Evolutionary conservation across 2,888 invertebrate genomes (phyloP).

Genomic region (Apoda limacodes): DNA sequence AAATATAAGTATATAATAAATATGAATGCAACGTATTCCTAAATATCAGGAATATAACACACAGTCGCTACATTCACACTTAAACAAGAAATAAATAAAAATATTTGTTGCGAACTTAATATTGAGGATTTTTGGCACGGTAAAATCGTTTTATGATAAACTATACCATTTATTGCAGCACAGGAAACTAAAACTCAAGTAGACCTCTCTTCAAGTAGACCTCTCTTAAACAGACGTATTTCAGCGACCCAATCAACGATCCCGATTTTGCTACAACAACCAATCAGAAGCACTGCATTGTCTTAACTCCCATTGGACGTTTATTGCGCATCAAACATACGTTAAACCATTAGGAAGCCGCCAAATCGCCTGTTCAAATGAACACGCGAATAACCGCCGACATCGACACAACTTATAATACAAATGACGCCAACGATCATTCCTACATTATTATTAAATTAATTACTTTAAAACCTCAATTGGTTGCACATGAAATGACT

Average conservation of each 20-base stretch:
- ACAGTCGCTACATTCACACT: slow-evolving; percentile 66
- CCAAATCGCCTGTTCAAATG: slow-evolving; percentile 29
- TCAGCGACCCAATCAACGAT: too few relatives aligned
- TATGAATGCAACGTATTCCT: slow-evolving; percentile 69
- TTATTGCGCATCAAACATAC: not conserved
- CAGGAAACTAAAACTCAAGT: slow-evolving; percentile 6
- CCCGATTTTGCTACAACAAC: too few relatives aligned
- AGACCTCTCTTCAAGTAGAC: not conserved
- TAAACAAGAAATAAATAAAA: slow-evolving; percentile 38
- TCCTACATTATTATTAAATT: slow-evolving; percentile 41
- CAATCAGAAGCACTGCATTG: too few relatives aligned
- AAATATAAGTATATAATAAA: slow-evolving; percentile 62
- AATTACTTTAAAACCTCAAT: slow-evolving; percentile 61
- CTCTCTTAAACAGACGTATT: not conserved
- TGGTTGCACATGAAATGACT: slow-evolving; percentile 69
- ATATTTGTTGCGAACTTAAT: slow-evolving; percentile 51
- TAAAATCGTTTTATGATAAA: slow-evolving; percentile 45
- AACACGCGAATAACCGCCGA: slow-evolving; percentile 22
- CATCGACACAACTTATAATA: slow-evolving; percentile 54
- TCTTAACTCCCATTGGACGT: too few relatives aligned
- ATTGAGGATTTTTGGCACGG: slow-evolving; percentile 69
- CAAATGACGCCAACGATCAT: slow-evolving; percentile 32
- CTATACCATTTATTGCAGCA: slow-evolving; percentile 41
- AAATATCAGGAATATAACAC: slow-evolving; percentile 69
- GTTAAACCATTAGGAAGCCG: slow-evolving; percentile 12